Evolutionary conservation across 1,140 invertebrate genomes (phyloP), one percentile per base, ranked within the genome.

Genomic region (Drosophila malerkotliana): DNA sequence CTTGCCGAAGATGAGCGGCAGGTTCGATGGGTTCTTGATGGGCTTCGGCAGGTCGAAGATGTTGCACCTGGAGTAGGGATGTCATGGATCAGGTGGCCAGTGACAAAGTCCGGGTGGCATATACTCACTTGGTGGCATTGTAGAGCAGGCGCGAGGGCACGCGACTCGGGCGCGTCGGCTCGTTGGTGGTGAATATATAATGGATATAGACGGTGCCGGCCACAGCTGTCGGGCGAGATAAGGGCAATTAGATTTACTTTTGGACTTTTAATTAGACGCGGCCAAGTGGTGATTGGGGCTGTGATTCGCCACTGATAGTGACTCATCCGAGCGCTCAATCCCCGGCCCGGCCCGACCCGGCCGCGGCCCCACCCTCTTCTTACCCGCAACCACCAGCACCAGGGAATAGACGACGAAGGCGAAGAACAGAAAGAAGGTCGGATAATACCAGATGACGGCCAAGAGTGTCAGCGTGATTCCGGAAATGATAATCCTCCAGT

Each of bases 1-100:
- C 72, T 96, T 93, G 44, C 95, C 95, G 92, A 96, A 96, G 72
- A 97, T 94, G 18, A 96, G 91, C 28, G 95, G 95, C 81, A 96
- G 93, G 91, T 95, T 93, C 47, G 92, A 90, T 44, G 91, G 80
- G 74, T 92, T 92, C 62, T 77, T 87, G 9, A 90, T 91, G 34
- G 91, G 89, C 34, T 92, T 92, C 59, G 91, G 91, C 74, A 91
- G 66, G 68, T 92, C 91, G 30, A 92, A 92, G 30, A 92, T 90
- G 66, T 78, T 79, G 60, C 85, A 79, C 71, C 91, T 92, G 55
- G 4, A 45, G 18, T 5, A 34, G 47, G 2, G 44, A 8, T 30
- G 34, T 47, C 39, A 45, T 32, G 39, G 41, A 28, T 7, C 10
- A 51, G 18, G 12, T 1, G 26, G 44, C 7, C 5, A 10, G 44